Base-by-base conservation (phyloP, 2,797 vertebrate species). In the Epinephelus awoara region DNA sequence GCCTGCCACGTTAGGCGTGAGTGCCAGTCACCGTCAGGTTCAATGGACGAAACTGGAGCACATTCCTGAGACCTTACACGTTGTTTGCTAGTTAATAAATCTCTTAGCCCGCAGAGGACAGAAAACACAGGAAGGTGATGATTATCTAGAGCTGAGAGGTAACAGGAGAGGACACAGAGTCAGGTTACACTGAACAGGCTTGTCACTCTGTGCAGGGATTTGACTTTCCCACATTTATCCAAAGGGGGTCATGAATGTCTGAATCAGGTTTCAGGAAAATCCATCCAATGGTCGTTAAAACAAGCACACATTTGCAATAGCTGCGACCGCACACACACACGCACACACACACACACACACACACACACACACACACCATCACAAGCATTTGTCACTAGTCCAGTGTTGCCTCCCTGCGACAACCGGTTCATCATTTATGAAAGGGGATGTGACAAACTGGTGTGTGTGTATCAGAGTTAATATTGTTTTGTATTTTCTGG, bases 71-170 rank as follows among this genome's bases (percentile, higher is more conserved):
- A 74, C 79, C 70, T 88, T 89, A 84, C 78, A 82, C 18, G 59
- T 69, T 78, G 74, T 49, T 75, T 71, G 59, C 67, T 77, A 79
- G 90, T 89, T 92, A 91, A 93, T 90, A 90, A 88, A 92, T 92
- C 78, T 80, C 87, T 83, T 21, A 66, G 75, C 42, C 80, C 17
- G 7, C 64, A 0, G 21, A 91, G 72, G 63, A 83, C 67, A 76
- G 52, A 77, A 88, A 92, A 81, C 58, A 74, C 61, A 82, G 65
- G 62, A 58, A 78, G 82, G 75, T 87, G 87, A 91, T 91, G 65
- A 90, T 93, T 93, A 90, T 90, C 86, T 88, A 65, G 59, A 82
- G 7, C 80, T 70, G 54, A 80, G 74, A 79, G 77, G 85, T 87
- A 90, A 91, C 62, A 76, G 79, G 69, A 90, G 84, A 87, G 84